Base-by-base conservation (phyloP, 2,113 vertebrate species). In the Syngnathus scovelli region DNA sequence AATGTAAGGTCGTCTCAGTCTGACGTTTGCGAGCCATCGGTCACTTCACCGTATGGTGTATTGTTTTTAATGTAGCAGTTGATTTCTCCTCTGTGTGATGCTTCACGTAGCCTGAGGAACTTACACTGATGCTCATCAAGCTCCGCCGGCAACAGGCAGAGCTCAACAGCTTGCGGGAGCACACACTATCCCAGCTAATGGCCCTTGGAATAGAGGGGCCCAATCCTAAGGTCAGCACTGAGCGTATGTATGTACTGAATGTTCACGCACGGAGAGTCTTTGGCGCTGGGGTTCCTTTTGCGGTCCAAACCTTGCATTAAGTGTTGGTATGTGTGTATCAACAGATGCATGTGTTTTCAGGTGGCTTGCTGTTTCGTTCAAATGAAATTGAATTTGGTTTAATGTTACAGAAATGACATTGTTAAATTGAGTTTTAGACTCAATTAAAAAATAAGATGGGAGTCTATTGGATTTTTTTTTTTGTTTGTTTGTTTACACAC, bases 111-210 rank as follows among this genome's bases (percentile, higher is more conserved):
- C 94, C 97, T 19, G 97, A 99, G 93, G 97, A 99, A 92, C 93
- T 99, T 80, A 99, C 97, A 11, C 93, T 99, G 89, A 91, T 98
- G 89, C 93, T 99, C 10, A 99, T 99, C 92, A 95, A 99, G 89
- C 95, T 99, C 88, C 92, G 97, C 66, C 92, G 97, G 88, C 95
- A 98, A 90, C 97, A 99, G 89, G 95, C 97, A 0, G 96, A 98
- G 85, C 94, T 99, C 90, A 95, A 87, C 89, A 95, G 94, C 86
- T 86, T 98, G 88, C 93, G 95, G 88, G 95, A 99, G 72, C 95
- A 96, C 78, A 97, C 95, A 43, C 78, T 98, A 86, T 88, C 95
- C 66, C 97, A 99, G 90, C 95, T 99, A 66, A 92, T 96, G 95
- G 94, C 95, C 78, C 92, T 98, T 70, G 95, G 95, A 78, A 83